Evolutionary conservation across 2,113 vertebrate species (phyloP).

Genomic region (Calcarius ornatus): DNA sequence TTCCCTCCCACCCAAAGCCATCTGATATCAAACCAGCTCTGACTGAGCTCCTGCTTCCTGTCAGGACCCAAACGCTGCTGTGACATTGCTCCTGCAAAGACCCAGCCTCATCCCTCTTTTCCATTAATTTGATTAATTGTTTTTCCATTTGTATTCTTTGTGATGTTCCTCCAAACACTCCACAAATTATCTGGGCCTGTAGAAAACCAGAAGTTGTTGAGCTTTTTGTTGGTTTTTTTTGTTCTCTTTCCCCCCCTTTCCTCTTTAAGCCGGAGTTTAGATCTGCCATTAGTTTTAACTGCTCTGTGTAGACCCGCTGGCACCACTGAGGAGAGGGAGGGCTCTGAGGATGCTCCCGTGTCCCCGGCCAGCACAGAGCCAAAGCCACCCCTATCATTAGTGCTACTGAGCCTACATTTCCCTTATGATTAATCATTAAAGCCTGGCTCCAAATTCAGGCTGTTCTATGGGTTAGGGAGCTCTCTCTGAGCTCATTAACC

Average conservation of each 20-base stretch:
- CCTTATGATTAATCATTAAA: constrained; percentile 73
- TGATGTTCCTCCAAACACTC: constrained; percentile 9
- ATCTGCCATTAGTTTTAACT: constrained; percentile 83
- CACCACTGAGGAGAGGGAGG: constrained; percentile 80
- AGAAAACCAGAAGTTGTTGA: constrained; percentile 6
- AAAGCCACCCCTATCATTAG: constrained; percentile 75
- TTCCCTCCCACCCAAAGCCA: neutral
- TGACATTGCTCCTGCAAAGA: neutral
- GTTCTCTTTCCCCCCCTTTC: neutral
- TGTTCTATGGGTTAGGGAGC: constrained; percentile 37
- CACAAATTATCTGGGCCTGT: constrained; percentile 25
- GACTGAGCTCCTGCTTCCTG: neutral
- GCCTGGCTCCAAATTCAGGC: constrained; percentile 44
- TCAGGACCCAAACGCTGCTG: neutral
- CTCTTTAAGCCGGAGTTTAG: constrained; percentile 43
- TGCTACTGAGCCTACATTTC: constrained; percentile 62
- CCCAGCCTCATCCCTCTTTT: neutral
- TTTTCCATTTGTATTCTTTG: constrained; percentile 26
- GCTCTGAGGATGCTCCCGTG: constrained; percentile 66
- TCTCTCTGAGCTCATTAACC: constrained; percentile 67
- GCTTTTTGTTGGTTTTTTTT: neutral
- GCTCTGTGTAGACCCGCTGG: constrained; percentile 87
- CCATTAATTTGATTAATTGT: constrained; percentile 18
- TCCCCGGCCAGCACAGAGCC: constrained; percentile 61
- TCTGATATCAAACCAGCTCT: neutral